Conservation (phyloP, 2,888 invertebrate species). For the Mythimna ferrago region DNA sequence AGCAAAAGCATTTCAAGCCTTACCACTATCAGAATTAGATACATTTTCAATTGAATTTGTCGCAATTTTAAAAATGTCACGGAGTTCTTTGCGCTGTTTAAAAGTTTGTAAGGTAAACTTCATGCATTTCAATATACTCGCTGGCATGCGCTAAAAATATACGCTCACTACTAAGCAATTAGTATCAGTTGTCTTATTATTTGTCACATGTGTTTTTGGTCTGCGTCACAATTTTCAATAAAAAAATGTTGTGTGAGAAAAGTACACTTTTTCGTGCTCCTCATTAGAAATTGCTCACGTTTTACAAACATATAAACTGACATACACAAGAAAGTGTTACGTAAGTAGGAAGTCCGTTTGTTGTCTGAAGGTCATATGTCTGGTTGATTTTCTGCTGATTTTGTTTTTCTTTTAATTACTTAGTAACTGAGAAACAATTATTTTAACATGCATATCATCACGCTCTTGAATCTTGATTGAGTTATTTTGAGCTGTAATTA, state of each 20-base stretch:
- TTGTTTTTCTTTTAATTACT: slow-evolving; percentile 20
- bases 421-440: slow-evolving; percentile 7
- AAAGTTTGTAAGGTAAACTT: slow-evolving; percentile 52
- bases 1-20: slow-evolving; percentile 42
- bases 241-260: slow-evolving; percentile 28
- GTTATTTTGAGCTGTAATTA: slow-evolving; percentile 1
- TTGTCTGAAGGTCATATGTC: slow-evolving; percentile 37
- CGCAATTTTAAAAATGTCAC: slow-evolving; percentile 53
- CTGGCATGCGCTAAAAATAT: slow-evolving; percentile 47
- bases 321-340: slow-evolving; percentile 27
- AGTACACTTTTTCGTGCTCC: no score
- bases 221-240: slow-evolving; percentile 6
- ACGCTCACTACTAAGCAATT: slow-evolving; percentile 37
- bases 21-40: slow-evolving; percentile 29
- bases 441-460: slow-evolving; percentile 28
- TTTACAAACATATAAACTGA: no score
- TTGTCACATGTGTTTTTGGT: slow-evolving; percentile 24
- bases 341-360: slow-evolving; percentile 26
- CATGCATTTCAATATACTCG: slow-evolving; percentile 31
- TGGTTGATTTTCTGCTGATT: slow-evolving; percentile 13
- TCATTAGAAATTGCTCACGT: no score
- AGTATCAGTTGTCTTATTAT: slow-evolving; percentile 33
- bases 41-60: slow-evolving; percentile 23
- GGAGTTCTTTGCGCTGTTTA: slow-evolving; percentile 23
- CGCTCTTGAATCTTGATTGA: slow-evolving; percentile 10